These are phyloP conservation scores for Uromys caudimaculatus DNA, from an alignment of 2,797 vertebrate species.

Conservation along the genomic window DNA sequence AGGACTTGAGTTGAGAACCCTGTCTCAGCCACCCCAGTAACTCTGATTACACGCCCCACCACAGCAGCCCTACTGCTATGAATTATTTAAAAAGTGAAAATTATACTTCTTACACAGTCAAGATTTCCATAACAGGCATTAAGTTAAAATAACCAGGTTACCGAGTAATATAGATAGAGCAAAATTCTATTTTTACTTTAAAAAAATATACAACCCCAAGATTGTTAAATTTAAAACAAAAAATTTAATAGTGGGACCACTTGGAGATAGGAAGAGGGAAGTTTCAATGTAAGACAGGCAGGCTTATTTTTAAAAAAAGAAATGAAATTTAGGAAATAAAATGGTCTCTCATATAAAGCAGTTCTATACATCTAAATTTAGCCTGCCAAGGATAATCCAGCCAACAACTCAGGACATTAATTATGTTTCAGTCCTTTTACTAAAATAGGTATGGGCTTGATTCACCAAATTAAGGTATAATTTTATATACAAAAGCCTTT, in stretches of 20 bases:
- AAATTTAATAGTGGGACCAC: background rate
- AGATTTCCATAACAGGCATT: slow-evolving; percentile 5
- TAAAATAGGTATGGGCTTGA: slow-evolving; percentile 72
- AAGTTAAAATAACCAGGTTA: slow-evolving; percentile 57
- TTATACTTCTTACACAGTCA: background rate
- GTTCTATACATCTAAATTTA: slow-evolving; percentile 72
- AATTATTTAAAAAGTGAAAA: background rate
- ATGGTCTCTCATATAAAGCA: slow-evolving; percentile 49
- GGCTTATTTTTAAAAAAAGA: slow-evolving; percentile 52
- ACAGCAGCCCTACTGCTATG: background rate
- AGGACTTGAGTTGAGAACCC: background rate
- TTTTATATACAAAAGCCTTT: slow-evolving; percentile 76
- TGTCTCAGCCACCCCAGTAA: background rate
- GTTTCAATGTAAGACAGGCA: background rate
- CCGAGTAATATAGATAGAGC: background rate
- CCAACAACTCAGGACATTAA: slow-evolving; percentile 68
- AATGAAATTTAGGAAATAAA: slow-evolving; percentile 60
- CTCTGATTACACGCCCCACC: background rate
- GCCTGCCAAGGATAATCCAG: slow-evolving; percentile 60
- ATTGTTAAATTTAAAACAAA: slow-evolving; percentile 40
- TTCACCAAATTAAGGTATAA: slow-evolving; percentile 75
- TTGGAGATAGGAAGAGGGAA: background rate
- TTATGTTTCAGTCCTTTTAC: slow-evolving; percentile 70
- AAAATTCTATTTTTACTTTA: slow-evolving; percentile 55
- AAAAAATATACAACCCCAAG: background rate